Percentiles rank a stretch among this genome's conserved stretches.
Conservation (phyloP, 2,888 invertebrate species). For the Tubiluchus corallicola region DNA sequence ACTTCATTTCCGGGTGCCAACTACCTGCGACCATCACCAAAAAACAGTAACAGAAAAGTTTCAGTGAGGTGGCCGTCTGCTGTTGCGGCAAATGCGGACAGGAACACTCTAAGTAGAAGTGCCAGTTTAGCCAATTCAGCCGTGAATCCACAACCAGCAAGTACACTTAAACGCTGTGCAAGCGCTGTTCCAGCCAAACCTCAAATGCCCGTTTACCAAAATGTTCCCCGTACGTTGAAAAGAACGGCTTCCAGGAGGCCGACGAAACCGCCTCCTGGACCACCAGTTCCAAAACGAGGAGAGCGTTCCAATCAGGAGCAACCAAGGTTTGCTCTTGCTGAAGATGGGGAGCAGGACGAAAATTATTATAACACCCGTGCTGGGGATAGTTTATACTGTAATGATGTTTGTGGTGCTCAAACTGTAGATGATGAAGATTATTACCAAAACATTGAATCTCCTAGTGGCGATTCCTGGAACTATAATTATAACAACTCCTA, state of each 20-base stretch:
- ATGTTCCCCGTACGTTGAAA: not conserved
- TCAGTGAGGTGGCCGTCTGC: not conserved
- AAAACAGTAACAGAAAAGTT: no score
- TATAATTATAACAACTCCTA: no score
- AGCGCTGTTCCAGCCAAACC: not conserved
- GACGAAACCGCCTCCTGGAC: not conserved
- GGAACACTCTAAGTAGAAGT: not conserved
- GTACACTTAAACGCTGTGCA: not conserved
- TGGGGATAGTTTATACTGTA: not conserved
- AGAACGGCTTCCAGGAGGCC: not conserved
- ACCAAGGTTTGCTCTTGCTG: not conserved
- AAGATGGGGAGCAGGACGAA: not conserved
- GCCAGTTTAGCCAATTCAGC: not conserved
- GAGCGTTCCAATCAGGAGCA: not conserved
- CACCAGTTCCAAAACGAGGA: not conserved
- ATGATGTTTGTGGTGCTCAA: not conserved
- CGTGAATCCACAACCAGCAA: not conserved
- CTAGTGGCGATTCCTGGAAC: not conserved
- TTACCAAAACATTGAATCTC: not conserved
- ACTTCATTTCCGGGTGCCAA: no score
- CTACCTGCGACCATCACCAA: no score
- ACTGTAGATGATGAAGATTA: not conserved
- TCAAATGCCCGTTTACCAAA: not conserved
- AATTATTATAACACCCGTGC: not conserved
- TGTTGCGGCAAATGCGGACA: not conserved